phyloP scores from a whole-genome alignment of 2,888 invertebrate species.

The Epirrhoe alternata region DNA sequence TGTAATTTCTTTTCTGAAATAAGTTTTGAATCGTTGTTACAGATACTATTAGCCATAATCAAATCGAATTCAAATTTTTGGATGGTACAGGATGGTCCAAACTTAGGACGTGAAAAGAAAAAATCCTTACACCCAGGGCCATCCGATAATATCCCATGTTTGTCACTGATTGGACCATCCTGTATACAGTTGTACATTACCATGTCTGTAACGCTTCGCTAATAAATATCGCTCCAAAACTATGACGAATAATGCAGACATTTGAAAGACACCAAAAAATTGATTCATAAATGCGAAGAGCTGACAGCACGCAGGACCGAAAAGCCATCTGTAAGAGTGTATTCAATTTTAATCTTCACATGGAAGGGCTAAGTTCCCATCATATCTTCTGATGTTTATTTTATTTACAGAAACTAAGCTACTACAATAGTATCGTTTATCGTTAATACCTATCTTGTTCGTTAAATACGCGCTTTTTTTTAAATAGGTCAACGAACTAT shows the following conservation, averaged over 20 bases:
- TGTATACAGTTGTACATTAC: slow-evolving; percentile 43
- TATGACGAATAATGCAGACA: slow-evolving; percentile 75
- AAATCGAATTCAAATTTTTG: not conserved
- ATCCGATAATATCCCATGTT: no score
- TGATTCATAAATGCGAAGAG: slow-evolving; percentile 83
- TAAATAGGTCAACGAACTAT: not conserved
- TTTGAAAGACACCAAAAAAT: slow-evolving; percentile 83
- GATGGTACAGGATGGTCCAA: not conserved
- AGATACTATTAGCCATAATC: not conserved
- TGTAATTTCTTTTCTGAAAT: slow-evolving; percentile 73
- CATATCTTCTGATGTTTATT: no score
- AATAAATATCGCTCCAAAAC: slow-evolving; percentile 81
- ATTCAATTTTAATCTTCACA: not conserved
- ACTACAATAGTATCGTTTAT: no score
- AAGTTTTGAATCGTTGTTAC: slow-evolving; percentile 33
- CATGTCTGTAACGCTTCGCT: slow-evolving; percentile 75
- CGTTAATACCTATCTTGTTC: no score
- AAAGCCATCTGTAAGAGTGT: slow-evolving; percentile 79
- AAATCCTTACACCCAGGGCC: no score
- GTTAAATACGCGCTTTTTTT: not conserved
- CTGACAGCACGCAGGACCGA: slow-evolving; percentile 82
- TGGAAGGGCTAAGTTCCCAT: not conserved
- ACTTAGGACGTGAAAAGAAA: no score
- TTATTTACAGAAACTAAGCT: no score
- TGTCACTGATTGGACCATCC: no score